Conservation (phyloP, 2,888 invertebrate genomes). For the Peribatodes rhomboidaria region DNA sequence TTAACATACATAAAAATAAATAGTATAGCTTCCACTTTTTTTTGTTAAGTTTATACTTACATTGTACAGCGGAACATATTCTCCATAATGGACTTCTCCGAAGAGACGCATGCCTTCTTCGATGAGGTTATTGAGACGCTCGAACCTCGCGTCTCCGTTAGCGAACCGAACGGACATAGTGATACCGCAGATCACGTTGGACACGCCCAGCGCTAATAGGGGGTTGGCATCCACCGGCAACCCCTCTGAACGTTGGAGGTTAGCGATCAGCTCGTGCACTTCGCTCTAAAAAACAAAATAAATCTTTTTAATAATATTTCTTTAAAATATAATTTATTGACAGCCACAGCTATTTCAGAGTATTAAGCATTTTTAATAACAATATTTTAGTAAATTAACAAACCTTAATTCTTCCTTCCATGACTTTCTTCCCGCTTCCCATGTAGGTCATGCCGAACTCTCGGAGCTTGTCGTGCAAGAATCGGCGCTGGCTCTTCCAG, state of each 20-base stretch:
- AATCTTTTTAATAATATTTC: constrained; percentile 25
- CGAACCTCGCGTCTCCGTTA: constrained; percentile 91
- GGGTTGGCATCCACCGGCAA: constrained; percentile 91
- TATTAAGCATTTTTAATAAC: background rate
- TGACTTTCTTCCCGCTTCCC: constrained; percentile 92
- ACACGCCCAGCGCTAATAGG: constrained; percentile 92
- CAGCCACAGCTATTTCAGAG: background rate
- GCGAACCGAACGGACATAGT: constrained; percentile 96
- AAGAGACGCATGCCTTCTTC: constrained; percentile 97
- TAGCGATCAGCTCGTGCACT: constrained; percentile 90
- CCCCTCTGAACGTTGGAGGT: constrained; percentile 88
- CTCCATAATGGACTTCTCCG: constrained; percentile 93
- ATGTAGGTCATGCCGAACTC: constrained; percentile 96
- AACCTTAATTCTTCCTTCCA: constrained; percentile 95
- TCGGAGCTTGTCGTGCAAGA: constrained; percentile 94
- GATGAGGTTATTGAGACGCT: constrained; percentile 93
- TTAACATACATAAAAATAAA: too few species aligned
- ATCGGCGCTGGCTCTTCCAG: constrained; percentile 96
- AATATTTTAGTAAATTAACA: constrained; percentile 6
- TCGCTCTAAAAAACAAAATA: constrained; percentile 86
- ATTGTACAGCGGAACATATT: constrained; percentile 93
- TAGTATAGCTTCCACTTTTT: too few species aligned
- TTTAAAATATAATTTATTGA: background rate
- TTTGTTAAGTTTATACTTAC: constrained; percentile 60
- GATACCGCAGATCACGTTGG: constrained; percentile 96